phyloP scores from a whole-genome alignment of 2,113 vertebrate genomes.

The Lamprotornis superbus region DNA sequence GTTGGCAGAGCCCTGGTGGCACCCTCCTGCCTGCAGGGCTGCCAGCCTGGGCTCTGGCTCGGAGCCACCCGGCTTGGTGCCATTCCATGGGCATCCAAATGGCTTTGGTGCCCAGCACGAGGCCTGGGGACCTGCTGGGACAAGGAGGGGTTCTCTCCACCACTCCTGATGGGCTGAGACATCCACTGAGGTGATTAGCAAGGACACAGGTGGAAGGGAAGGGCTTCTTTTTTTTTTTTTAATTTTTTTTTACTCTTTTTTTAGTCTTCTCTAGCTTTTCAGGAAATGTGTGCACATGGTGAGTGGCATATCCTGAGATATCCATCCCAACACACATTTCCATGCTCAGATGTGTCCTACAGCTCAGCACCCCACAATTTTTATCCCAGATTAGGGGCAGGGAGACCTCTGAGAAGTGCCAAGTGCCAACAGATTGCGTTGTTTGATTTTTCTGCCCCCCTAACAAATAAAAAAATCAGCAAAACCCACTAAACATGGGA shows the following conservation, averaged over 20 bases:
- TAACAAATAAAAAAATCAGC: background rate
- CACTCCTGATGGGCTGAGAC: background rate
- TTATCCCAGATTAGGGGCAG: background rate
- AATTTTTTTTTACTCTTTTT: background rate
- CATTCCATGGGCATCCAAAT: accelerated
- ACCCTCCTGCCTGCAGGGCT: background rate
- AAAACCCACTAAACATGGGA: background rate
- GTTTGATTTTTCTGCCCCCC: background rate
- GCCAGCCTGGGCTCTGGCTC: background rate
- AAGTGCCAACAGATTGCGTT: no score
- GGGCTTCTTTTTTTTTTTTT: background rate
- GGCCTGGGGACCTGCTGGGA: background rate
- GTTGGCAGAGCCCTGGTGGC: slow-evolving; percentile 2
- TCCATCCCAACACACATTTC: background rate
- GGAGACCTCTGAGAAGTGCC: background rate
- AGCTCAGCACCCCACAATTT: background rate
- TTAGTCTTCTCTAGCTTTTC: background rate
- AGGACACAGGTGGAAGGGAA: background rate
- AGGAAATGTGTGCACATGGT: background rate
- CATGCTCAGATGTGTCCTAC: background rate
- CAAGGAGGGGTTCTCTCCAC: background rate
- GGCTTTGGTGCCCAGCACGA: background rate
- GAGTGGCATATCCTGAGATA: background rate
- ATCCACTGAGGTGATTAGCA: background rate
- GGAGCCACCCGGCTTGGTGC: accelerated